These are phyloP conservation scores for Actenoides hombroni DNA, from an alignment of 2,113 vertebrate species.

Conservation along the genomic window DNA sequence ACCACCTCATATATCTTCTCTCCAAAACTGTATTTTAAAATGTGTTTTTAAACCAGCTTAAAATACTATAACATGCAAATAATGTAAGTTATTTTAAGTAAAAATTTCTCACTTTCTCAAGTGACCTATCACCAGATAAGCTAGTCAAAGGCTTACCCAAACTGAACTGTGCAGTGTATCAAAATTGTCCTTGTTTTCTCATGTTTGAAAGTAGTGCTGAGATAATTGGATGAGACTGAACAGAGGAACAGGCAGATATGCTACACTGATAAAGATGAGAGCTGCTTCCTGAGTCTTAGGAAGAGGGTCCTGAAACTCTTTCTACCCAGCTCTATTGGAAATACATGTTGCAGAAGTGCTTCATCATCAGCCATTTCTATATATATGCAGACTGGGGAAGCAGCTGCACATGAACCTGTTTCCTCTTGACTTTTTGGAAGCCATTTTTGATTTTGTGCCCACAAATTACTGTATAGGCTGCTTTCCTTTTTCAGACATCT, in stretches of 20 bases:
- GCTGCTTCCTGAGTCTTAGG: neutral
- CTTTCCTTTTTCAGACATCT: neutral
- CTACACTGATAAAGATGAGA: neutral
- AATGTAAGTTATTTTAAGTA: neutral
- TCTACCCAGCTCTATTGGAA: neutral
- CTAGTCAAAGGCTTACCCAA: neutral
- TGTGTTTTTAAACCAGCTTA: neutral
- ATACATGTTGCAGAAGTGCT: neutral
- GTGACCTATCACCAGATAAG: neutral
- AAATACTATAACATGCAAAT: neutral
- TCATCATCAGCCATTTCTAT: neutral
- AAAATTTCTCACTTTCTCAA: neutral
- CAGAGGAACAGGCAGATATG: neutral
- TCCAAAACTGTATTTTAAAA: neutral
- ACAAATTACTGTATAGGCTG: neutral
- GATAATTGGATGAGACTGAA: neutral
- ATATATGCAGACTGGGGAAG: neutral
- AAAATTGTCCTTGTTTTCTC: neutral
- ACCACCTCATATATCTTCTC: neutral
- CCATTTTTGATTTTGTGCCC: neutral
- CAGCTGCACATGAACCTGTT: neutral
- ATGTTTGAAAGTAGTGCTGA: neutral
- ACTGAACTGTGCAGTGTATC: neutral
- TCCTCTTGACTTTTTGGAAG: neutral
- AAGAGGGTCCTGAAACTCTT: neutral